Conservation (phyloP, 2,888 invertebrate species). For the Adelphocoris suturalis region DNA sequence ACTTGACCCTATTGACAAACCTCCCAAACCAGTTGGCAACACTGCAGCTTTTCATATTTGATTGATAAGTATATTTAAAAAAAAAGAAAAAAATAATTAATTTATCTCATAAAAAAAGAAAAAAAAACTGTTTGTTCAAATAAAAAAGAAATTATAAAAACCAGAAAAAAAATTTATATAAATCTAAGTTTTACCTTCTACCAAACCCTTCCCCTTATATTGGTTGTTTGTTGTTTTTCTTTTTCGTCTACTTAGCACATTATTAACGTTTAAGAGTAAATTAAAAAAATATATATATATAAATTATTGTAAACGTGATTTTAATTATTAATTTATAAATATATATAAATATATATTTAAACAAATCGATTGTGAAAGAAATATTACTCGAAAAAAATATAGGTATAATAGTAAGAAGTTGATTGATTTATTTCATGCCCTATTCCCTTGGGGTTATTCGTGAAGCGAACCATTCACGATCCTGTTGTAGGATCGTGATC, state of each 20-base stretch:
- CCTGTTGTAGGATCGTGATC: no score
- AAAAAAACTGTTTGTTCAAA: background rate
- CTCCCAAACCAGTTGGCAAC: background rate
- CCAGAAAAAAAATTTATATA: background rate
- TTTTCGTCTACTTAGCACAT: constrained; percentile 42
- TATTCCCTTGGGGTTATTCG: no score
- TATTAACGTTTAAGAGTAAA: constrained; percentile 37
- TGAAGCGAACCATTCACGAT: no score
- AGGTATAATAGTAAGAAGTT: constrained; percentile 28
- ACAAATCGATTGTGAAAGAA: constrained; percentile 42
- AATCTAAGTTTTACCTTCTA: constrained; percentile 6
- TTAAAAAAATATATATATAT: constrained; percentile 20
- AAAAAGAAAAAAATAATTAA: background rate
- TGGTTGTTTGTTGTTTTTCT: constrained; percentile 12
- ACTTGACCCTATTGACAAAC: no score
- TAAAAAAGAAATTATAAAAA: background rate
- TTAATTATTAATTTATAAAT: constrained; percentile 42
- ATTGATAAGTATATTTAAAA: background rate
- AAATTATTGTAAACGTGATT: constrained; percentile 42
- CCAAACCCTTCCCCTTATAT: background rate
- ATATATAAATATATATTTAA: constrained; percentile 37
- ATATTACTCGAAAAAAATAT: constrained; percentile 40
- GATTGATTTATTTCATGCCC: no score
- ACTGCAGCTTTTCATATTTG: background rate
- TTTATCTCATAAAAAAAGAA: background rate